Evolutionary conservation across 1,140 invertebrate species (phyloP), one percentile per base, ranked within the genome.

Genomic region (Oreohelix idahoensis): DNA sequence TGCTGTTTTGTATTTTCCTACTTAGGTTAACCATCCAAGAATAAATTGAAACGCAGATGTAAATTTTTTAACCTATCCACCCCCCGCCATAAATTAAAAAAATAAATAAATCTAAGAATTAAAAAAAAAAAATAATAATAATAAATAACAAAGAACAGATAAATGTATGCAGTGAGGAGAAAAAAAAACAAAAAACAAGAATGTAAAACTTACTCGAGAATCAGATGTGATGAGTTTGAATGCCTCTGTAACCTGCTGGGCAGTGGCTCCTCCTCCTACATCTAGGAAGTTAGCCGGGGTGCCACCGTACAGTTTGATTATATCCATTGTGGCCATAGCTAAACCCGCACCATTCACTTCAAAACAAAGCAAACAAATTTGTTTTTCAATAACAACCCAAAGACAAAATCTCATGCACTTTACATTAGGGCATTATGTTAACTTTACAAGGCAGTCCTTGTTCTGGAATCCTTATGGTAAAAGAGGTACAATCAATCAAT

Each of bases 241-340:
- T 13, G 96, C 96, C 87, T 96, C 93, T 53, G 93, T 94, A 35
- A 96, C 96, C 93, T 96, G 95, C 83, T 95, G 93, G 88, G 96
- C 95, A 79, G 94, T 95, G 0, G 96, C 93, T 53, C 91, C 88
- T 39, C 93, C 90, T 39, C 93, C 93, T 17, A 93, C 91, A 89
- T 93, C 93, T 17, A 94, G 89, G 85, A 94, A 94, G 83, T 94
- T 94, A 32, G 93, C 93, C 8, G 94, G 93, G 49, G 89, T 86
- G 11, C 93, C 94, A 15, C 93, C 94, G 74, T 93, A 88, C 10
- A 91, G 86, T 84, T 94, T 93, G 78, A 94, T 93, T n/a, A 93
- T 92, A 85, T 94, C 93, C 94, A 94, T 94, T 8, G 94, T 94
- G 29, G 94, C 94, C 94, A 94, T 94, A 20, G 94, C 94, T 23